These are phyloP conservation scores for Copsychus sechellarum DNA, from an alignment of 2,113 vertebrate species.

Conservation along the genomic window DNA sequence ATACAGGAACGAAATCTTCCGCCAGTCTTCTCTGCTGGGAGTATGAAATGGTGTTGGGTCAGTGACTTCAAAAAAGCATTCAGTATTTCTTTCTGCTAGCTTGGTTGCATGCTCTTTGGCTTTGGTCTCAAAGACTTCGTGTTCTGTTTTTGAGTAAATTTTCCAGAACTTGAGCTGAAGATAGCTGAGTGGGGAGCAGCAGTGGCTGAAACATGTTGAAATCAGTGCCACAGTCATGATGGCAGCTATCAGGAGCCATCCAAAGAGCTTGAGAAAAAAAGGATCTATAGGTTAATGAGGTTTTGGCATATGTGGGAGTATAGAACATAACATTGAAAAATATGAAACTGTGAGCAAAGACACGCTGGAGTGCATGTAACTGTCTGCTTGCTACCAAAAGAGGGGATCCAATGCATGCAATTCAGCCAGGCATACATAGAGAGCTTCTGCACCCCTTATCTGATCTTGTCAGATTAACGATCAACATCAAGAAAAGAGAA, in stretches of 20 bases:
- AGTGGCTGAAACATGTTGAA: slow-evolving; percentile 53
- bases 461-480: not conserved
- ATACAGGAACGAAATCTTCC: too few relatives aligned
- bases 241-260: slow-evolving; percentile 77
- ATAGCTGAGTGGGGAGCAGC: slow-evolving; percentile 75
- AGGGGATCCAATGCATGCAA: not conserved
- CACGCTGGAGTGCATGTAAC: not conserved
- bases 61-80: slow-evolving; percentile 75
- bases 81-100: slow-evolving; percentile 77
- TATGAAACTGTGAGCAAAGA: not conserved
- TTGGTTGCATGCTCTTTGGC: slow-evolving; percentile 62
- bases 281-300: not conserved
- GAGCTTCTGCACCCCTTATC: not conserved
- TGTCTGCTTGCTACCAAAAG: not conserved
- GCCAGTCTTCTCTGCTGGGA: too few relatives aligned
- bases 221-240: slow-evolving; percentile 51
- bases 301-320: not conserved
- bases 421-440: not conserved
- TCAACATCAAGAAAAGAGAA: not conserved
- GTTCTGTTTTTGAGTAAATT: slow-evolving; percentile 74
- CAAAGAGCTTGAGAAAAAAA: slow-evolving; percentile 73
- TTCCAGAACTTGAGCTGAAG: slow-evolving; percentile 80
- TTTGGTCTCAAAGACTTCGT: slow-evolving; percentile 50
- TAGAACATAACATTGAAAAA: not conserved
- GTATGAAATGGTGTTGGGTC: too few relatives aligned